Conservation (phyloP, 2,113 vertebrate species). For the Salvelinus alpinus region DNA sequence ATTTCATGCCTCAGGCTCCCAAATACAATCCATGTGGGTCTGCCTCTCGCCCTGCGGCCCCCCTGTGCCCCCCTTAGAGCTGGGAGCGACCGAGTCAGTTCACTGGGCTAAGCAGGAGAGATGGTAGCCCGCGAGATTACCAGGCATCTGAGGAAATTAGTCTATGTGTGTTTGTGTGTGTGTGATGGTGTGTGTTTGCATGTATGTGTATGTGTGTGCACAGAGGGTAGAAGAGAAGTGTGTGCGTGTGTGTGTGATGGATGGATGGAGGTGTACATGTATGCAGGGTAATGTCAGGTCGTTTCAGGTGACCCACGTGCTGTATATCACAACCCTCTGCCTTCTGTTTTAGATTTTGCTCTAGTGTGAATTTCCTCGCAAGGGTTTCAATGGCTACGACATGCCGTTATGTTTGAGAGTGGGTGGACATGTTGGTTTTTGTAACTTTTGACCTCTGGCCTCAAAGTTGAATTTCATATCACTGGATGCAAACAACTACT, state of each 20-base stretch:
- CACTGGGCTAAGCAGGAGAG: slow-evolving; percentile 70
- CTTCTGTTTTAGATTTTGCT: slow-evolving; percentile 65
- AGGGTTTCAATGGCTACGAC: not conserved
- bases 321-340: slow-evolving; percentile 60
- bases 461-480: not conserved
- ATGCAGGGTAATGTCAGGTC: slow-evolving; percentile 69
- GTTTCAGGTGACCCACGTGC: slow-evolving; percentile 61
- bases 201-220: slow-evolving; percentile 23
- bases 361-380: slow-evolving; percentile 51
- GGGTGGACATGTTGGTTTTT: slow-evolving; percentile 32
- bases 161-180: slow-evolving; percentile 30
- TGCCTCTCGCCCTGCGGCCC: slow-evolving; percentile 57
- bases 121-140: slow-evolving; percentile 72
- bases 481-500: not conserved
- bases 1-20: slow-evolving; percentile 70
- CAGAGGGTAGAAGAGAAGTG: too few relatives aligned
- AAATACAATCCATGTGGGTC: slow-evolving; percentile 74
- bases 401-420: slow-evolving; percentile 46
- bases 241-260: too few relatives aligned
- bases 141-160: slow-evolving; percentile 70
- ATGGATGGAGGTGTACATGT: too few relatives aligned
- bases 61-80: slow-evolving; percentile 34
- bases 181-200: too few relatives aligned
- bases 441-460: slow-evolving; percentile 31
- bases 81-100: slow-evolving; percentile 65